Conservation (phyloP, 2,113 vertebrate genomes). For the Varanus salvator region DNA sequence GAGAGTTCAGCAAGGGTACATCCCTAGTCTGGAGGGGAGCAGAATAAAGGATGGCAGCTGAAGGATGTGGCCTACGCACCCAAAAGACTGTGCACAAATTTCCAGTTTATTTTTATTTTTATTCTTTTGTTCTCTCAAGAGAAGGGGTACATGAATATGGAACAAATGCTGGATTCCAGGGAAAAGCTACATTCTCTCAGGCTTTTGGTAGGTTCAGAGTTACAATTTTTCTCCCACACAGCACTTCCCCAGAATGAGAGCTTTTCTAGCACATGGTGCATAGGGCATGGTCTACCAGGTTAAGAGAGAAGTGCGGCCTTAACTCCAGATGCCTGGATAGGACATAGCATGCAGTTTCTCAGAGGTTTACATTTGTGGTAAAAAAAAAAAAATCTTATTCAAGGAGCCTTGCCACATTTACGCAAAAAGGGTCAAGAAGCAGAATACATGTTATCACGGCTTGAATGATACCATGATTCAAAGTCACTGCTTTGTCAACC, state of each 20-base stretch:
- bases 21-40: too few species aligned
- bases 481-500: neutral
- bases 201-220: neutral
- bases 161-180: too few species aligned
- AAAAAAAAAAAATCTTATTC: neutral
- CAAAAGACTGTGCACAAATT: too few species aligned
- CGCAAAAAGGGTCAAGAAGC: neutral
- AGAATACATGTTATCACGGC: neutral
- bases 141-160: too few species aligned
- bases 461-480: neutral
- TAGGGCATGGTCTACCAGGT: neutral
- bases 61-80: too few species aligned
- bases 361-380: neutral
- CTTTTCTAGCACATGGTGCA: neutral
- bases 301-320: neutral
- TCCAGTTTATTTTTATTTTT: too few species aligned
- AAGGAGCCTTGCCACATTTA: constrained; percentile 4
- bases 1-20: too few species aligned
- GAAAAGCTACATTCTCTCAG: neutral
- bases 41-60: too few species aligned
- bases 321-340: neutral
- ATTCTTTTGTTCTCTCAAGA: too few species aligned
- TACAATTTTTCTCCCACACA: neutral
- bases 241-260: neutral
- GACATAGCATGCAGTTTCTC: neutral